Evolutionary conservation across 2,797 vertebrate species (phyloP), one percentile per base, ranked within the genome.

Genomic region (Denticeps clupeoides): DNA sequence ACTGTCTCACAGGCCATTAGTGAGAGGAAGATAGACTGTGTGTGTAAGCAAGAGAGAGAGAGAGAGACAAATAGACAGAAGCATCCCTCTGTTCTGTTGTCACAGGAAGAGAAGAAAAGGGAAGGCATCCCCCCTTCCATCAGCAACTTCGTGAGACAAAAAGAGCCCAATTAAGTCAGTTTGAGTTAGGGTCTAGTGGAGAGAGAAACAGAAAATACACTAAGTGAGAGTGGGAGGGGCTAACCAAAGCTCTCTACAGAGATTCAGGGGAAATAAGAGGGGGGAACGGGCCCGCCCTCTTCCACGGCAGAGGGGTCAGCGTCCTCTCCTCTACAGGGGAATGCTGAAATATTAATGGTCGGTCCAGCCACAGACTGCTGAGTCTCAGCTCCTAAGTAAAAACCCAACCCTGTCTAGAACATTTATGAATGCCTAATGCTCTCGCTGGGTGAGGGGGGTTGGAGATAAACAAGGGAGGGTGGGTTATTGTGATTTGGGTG

Each of bases 341-440:
- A 73, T 62, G 62, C 71, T 86, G 73, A 84, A 86, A 83, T 83
- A 83, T 86, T 86, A 82, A 86, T 82, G 70, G 61, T 70, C 64
- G 63, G 73, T 77, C 68, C 70, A 67, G 78, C 78, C 71, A 47
- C 73, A 81, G 79, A 77, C 79, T 73, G 67, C 71, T 71, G 78
- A 80, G 77, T 75, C 80, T 77, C 75, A 78, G 71, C 67, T 76
- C 79, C 83, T 78, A 77, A 50, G 54, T 58, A 45, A 78, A 81
- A 81, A 77, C 78, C 75, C 64, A 72, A 70, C 67, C 74, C 72
- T 82, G 81, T 82, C 80, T 73, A 83, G 81, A 76, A 78, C 67
- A 73, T 74, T 77, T 72, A 79, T 81, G 78, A 82, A 81, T 79
- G 75, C 66, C 77, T 82, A 82, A 84, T 82, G 77, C 70, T 70